Percentiles rank a stretch among this genome's conserved stretches.
Conservation (phyloP, 1,140 invertebrate genomes). For the Drosophila ananassae region DNA sequence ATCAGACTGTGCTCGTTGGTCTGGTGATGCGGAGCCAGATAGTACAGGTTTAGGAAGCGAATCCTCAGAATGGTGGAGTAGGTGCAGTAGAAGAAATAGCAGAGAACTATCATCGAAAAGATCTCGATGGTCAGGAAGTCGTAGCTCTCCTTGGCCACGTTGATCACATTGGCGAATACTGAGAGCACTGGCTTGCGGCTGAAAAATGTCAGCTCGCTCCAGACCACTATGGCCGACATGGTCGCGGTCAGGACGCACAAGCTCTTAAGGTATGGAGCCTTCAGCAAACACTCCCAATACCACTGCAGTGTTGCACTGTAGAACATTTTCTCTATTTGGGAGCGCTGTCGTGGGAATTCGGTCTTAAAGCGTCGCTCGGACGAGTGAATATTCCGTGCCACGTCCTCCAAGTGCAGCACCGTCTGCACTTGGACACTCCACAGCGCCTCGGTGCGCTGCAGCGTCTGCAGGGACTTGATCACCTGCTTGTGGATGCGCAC, state of each 20-base stretch:
- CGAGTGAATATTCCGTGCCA: conserved; percentile 91
- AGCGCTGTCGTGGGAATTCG: conserved; percentile 88
- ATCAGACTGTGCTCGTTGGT: conserved; percentile 99
- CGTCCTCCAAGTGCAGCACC: conserved; percentile 94
- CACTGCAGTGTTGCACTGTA: conserved; percentile 92
- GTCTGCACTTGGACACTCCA: conserved; percentile 94
- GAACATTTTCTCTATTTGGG: conserved; percentile 86
- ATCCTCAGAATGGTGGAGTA: conserved; percentile 99
- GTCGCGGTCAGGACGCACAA: conserved; percentile 90
- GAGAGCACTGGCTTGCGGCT: conserved; percentile 95
- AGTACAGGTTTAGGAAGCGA: conserved; percentile 97
- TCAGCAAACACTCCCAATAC: conserved; percentile 96
- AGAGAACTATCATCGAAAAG: conserved; percentile 94
- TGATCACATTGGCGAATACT: conserved; percentile 96
- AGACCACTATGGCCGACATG: conserved; percentile 96
- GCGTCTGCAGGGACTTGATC: conserved; percentile 94
- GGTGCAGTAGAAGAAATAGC: conserved; percentile 98
- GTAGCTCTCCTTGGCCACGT: conserved; percentile 91
- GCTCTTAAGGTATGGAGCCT: conserved; percentile 90
- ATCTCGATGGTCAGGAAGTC: conserved; percentile 98
- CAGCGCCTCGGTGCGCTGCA: conserved; percentile 95
- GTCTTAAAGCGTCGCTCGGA: conserved; percentile 91
- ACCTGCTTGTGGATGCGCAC: conserved; percentile 93
- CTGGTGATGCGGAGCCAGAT: conserved; percentile 97
- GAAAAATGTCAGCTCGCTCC: conserved; percentile 99